Conservation (phyloP, 2,888 invertebrate species). For the Scelioninae gen. 1 region DNA sequence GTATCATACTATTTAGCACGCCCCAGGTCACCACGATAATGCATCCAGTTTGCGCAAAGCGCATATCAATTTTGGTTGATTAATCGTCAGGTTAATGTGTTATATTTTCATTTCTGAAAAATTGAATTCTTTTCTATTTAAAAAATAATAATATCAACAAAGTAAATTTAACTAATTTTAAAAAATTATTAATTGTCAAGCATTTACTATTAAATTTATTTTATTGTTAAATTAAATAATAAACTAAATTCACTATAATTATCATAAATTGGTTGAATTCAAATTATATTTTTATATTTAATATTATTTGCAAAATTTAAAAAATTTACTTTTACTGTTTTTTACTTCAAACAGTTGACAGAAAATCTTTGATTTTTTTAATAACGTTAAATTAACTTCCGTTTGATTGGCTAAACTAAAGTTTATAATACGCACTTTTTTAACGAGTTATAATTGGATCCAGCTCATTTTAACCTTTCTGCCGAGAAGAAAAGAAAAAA, state of each 20-base stretch:
- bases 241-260: no score
- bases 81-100: constrained; percentile 35
- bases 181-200: no score
- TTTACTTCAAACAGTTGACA: neutral
- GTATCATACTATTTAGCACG: constrained; percentile 32
- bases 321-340: no score
- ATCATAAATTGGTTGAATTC: no score
- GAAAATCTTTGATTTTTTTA: constrained; percentile 4
- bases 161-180: no score
- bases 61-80: constrained; percentile 56
- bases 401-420: constrained; percentile 38
- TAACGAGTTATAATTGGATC: constrained; percentile 37
- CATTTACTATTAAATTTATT: no score
- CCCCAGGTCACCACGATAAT: constrained; percentile 32
- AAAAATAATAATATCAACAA: no score
- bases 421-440: constrained; percentile 37
- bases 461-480: constrained; percentile 28
- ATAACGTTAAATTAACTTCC: constrained; percentile 27
- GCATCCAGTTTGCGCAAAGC: constrained; percentile 32
- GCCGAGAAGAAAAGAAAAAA: constrained; percentile 24
- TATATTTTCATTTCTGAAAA: neutral
- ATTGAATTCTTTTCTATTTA: neutral
- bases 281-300: no score
- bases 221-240: no score
- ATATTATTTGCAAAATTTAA: no score